These are phyloP conservation scores for Fundulus diaphanus DNA, from an alignment of 2,797 vertebrate species.

Conservation along the genomic window DNA sequence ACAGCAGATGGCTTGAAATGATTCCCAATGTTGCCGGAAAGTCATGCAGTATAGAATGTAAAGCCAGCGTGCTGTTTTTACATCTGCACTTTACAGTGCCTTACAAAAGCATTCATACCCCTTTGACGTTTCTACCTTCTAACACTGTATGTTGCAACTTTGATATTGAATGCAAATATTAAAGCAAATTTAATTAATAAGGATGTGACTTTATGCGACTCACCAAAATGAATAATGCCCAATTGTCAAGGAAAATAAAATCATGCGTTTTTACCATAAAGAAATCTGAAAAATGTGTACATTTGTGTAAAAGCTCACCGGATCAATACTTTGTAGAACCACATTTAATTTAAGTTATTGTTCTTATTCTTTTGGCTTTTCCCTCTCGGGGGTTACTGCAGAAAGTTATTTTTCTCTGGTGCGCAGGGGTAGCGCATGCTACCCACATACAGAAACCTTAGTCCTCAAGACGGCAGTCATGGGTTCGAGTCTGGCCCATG, in stretches of 20 bases:
- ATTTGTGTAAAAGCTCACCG: neutral
- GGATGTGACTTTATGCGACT: neutral
- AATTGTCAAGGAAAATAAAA: too few species aligned
- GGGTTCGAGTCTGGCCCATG: too few species aligned
- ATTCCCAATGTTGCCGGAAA: constrained; percentile 1
- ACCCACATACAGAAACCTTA: too few species aligned
- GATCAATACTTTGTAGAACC: neutral
- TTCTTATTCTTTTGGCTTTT: too few species aligned
- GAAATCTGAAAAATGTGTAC: neutral
- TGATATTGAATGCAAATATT: neutral
- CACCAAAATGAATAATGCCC: too few species aligned
- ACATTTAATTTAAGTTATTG: neutral
- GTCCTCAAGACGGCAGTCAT: too few species aligned
- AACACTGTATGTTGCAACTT: neutral
- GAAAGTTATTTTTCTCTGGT: too few species aligned
- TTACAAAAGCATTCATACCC: neutral
- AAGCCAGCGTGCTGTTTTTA: neutral
- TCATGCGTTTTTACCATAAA: neutral
- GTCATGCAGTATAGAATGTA: constrained; percentile 3
- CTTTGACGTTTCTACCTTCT: neutral
- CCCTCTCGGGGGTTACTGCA: too few species aligned
- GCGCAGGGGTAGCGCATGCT: too few species aligned
- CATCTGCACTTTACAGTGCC: neutral
- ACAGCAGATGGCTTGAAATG: constrained; percentile 8
- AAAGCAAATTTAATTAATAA: neutral